A percentile compares a stretch with the other conserved stretches of the same genome.
These are phyloP conservation scores for Zaprionus nigranus DNA, from an alignment of 1,140 invertebrate genomes.

Conservation along the genomic window DNA sequence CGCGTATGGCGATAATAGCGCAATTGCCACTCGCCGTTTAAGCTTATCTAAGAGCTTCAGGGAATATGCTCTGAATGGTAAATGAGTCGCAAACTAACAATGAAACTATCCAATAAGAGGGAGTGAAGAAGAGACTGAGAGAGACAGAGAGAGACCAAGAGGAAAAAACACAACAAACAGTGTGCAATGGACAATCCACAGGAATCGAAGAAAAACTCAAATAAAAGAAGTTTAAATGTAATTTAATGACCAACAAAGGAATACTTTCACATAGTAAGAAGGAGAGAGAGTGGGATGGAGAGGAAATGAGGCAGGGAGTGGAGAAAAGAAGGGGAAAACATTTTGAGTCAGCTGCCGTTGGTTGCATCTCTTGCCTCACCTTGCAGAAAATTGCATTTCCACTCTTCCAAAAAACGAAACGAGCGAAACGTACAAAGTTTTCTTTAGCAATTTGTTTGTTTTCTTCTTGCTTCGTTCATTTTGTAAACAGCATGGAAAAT, in stretches of 20 bases:
- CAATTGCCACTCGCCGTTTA: constrained; percentile 11
- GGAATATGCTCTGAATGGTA: constrained; percentile 19
- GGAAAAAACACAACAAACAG: neutral
- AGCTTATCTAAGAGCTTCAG: neutral
- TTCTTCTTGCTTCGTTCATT: constrained; percentile 72
- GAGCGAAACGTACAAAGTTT: constrained; percentile 72
- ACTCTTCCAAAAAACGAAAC: constrained; percentile 37
- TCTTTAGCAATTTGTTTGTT: constrained; percentile 78
- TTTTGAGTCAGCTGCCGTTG: constrained; percentile 44
- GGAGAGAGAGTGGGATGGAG: neutral
- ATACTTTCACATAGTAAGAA: constrained; percentile 48
- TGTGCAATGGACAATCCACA: constrained; percentile 4
- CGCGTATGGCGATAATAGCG: constrained; percentile 5
- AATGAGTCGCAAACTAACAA: constrained; percentile 23
- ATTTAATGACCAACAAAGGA: constrained; percentile 74
- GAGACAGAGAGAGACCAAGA: neutral
- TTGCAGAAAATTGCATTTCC: constrained; percentile 70
- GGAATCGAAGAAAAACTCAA: constrained; percentile 38
- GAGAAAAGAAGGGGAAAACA: constrained; percentile 30
- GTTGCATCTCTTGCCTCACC: constrained; percentile 38
- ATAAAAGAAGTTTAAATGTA: constrained; percentile 61
- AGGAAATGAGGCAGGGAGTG: neutral
- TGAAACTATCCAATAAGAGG: neutral
- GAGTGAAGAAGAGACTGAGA: neutral
- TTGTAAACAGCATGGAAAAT: constrained; percentile 78